Base-by-base conservation (phyloP, 2,113 vertebrate genomes). In the Diphyllodes magnificus region DNA sequence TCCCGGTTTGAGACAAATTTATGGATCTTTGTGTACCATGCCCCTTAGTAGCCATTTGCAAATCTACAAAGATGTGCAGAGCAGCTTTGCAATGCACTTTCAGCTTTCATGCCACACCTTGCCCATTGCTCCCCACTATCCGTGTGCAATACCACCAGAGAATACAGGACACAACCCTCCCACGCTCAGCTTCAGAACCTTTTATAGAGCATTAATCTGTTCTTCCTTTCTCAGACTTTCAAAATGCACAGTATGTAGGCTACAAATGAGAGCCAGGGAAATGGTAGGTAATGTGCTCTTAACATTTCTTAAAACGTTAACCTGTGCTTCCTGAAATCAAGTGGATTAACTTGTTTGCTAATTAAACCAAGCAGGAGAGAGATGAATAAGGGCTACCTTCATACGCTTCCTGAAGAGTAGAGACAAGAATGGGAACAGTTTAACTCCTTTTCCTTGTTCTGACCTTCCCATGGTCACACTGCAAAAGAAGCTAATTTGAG, bases 51-150 rank as follows among this genome's bases (percentile, higher is more conserved):
- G n/a, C 25, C 5, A 14, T 71, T 82, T 49, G 15, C 8, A 50
- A 60, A 65, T 25, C 42, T 73, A 6, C 10, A 28, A 18, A 66
- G 42, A 6, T 1, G 1, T 10, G 19, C 11, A 16, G 21, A 24
- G 8, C 30, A 76, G 30, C 54, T 82, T 76, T 70, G 25, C 11
- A 27, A 15, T 56, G 30, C 2, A 0, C 60, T 68, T 78, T 8
- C 4, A 35, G 18, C 35, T 64, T 11, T 68, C 6, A 1, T 25
- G 30, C 6, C 27, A 2, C 5, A 2, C 27, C 9, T 69, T 51
- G 20, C 10, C 5, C 1, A 7, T 40, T n/a, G 28, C 22, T 59
- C 3, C 5, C 15, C 2, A 2, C 16, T 2, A 0, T 54, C 47
- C 0, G 0, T 40, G 19, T 51, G 23, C 24, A 40, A 15, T 33